Evolutionary conservation across 2,113 vertebrate genomes (phyloP).

Genomic region (Circaetus cinerascens): DNA sequence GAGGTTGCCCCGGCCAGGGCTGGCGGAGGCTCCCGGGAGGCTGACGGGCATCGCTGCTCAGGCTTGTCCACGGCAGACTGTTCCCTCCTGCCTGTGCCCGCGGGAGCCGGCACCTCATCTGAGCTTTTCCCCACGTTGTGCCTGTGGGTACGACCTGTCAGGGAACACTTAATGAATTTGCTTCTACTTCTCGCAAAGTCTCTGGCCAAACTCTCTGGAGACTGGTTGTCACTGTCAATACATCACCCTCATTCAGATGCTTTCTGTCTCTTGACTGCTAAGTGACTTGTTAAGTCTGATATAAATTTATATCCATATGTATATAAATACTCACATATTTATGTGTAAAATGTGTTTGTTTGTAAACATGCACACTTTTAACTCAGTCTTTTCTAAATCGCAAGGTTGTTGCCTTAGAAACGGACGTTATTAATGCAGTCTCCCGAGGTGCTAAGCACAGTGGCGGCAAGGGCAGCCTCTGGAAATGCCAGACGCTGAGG

Average conservation of each 20-base stretch:
- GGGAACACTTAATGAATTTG: neutral
- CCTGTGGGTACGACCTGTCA: neutral
- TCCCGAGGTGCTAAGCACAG: neutral
- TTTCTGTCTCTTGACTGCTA: neutral
- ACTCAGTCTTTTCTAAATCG: neutral
- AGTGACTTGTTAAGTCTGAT: neutral
- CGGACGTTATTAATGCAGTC: neutral
- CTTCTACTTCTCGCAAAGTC: neutral
- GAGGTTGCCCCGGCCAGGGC: neutral
- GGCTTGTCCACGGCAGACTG: neutral
- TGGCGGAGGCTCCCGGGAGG: neutral
- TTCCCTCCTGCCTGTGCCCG: neutral
- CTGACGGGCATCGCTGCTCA: neutral
- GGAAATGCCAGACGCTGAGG: neutral
- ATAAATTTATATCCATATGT: neutral
- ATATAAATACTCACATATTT: neutral
- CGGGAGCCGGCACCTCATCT: neutral
- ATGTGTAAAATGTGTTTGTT: neutral
- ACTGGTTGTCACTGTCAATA: rapidly evolving
- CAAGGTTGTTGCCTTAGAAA: constrained; percentile 62
- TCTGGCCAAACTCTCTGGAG: neutral
- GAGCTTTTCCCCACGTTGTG: neutral
- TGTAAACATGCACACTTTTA: constrained; percentile 20
- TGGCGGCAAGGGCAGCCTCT: neutral
- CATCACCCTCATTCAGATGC: neutral